Conservation (phyloP, 1,140 invertebrate genomes). For the Andricus grossulariae region DNA sequence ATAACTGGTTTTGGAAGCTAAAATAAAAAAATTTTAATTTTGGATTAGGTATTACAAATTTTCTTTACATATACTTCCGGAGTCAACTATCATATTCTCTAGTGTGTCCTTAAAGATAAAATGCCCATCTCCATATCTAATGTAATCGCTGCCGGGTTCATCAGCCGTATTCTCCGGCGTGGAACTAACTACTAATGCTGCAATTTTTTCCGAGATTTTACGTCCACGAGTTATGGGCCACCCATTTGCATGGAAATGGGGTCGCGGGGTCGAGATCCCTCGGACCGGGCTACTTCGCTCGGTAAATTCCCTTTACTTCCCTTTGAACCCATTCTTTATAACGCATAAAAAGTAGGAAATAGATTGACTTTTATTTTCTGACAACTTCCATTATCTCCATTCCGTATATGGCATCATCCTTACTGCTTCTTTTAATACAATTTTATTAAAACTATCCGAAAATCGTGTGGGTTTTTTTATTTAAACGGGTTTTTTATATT, state of each 20-base stretch:
- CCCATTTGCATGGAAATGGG: conserved; percentile 71
- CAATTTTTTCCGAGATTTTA: conserved; percentile 66
- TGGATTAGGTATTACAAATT: background rate
- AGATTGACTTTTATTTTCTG: conserved; percentile 53
- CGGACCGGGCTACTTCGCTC: conserved; percentile 62
- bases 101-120: conserved; percentile 45
- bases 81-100: conserved; percentile 34
- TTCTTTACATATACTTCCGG: background rate
- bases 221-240: conserved; percentile 63
- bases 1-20: too few species aligned
- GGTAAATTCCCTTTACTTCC: conserved; percentile 48
- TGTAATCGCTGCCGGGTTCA: conserved; percentile 57
- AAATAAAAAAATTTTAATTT: background rate
- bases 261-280: conserved; percentile 52
- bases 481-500: too few species aligned
- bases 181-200: conserved; percentile 72
- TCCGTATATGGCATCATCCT: too few species aligned
- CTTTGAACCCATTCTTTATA: conserved; percentile 47
- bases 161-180: conserved; percentile 56
- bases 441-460: too few species aligned
- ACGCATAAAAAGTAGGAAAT: background rate
- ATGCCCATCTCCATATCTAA: conserved; percentile 47
- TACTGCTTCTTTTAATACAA: too few species aligned
- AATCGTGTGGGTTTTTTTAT: too few species aligned
- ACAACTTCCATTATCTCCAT: conserved; percentile 10